These are phyloP conservation scores for Saturnia pavonia DNA, from an alignment of 2,888 invertebrate species.

Conservation along the genomic window DNA sequence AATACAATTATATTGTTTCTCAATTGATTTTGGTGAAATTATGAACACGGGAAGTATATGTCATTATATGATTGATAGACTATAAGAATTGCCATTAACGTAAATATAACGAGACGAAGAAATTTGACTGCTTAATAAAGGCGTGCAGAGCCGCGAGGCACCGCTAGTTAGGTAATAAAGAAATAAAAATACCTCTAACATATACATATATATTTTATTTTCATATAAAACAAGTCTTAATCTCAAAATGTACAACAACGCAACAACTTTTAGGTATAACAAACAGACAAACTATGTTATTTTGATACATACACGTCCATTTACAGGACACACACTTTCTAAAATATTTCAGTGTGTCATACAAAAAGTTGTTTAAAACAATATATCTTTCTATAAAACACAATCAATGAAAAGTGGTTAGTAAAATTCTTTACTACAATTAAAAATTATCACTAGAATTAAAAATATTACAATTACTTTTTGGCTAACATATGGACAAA, in stretches of 20 bases:
- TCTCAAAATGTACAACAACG: slow-evolving; percentile 17
- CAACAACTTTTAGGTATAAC: slow-evolving; percentile 18
- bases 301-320: neutral
- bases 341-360: neutral
- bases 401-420: neutral
- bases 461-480: neutral
- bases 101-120: no score
- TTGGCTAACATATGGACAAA: neutral
- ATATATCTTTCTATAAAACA: neutral
- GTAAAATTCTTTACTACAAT: neutral
- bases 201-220: slow-evolving; percentile 8
- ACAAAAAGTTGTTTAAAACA: neutral
- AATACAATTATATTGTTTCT: no score
- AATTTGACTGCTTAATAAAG: neutral
- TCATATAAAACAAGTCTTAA: slow-evolving; percentile 15
- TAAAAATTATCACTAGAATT: neutral
- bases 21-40: no score
- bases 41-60: no score
- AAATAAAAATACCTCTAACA: neutral
- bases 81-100: no score
- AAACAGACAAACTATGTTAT: slow-evolving; percentile 4
- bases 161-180: neutral
- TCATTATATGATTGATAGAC: no score
- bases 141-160: neutral
- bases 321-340: neutral